Base-by-base conservation (phyloP, 2,888 invertebrate genomes). In the Ectemnius continuus region DNA sequence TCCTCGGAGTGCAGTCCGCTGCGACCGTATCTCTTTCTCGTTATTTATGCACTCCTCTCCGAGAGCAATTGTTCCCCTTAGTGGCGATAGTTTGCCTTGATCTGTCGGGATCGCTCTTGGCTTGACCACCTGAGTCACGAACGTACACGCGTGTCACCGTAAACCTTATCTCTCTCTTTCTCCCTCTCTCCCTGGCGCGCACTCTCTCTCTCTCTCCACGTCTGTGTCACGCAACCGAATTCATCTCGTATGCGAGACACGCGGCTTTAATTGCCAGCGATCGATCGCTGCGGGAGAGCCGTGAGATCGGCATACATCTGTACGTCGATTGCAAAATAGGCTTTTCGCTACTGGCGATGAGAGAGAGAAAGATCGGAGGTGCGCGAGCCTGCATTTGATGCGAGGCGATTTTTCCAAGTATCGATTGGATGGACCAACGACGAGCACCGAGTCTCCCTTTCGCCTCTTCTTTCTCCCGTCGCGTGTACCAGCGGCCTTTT, bases 31-130 rank as follows among this genome's bases (percentile, higher is more conserved):
- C 67, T 72, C 73, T 74, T 58, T 13, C 71, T 74, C 74, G 69
- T 86, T 86, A 86, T 86, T 86, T 85, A 86, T 86, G 83, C 86
- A 86, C 86, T 86, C 77, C 82, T 65, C 75, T 62, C 47, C 63
- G 16, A 75, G 71, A 84, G 86, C 85, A 87, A 87, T 86, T 86
- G 86, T 85, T 86, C 78, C 76, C 81, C 70, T 74, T 70, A 64
- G 66, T 61, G 60, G 48, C 57, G 57, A 63, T 72, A 73, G 71
- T 68, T 69, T 72, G 70, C 75, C 79, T 78, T 83, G 80, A 80
- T 75, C 70, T 73, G 67, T 80, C 78, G 78, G 78, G 78, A 68
- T 59, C 67, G 61, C 65, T 28, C 57, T 60, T 36, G 11, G 45
- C 60, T 61, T 46, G 70, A 61, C 66, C 47, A 68, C 75, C 67